Base-by-base conservation (phyloP, 2,888 invertebrate species). In the Stenichneumon culpator region DNA sequence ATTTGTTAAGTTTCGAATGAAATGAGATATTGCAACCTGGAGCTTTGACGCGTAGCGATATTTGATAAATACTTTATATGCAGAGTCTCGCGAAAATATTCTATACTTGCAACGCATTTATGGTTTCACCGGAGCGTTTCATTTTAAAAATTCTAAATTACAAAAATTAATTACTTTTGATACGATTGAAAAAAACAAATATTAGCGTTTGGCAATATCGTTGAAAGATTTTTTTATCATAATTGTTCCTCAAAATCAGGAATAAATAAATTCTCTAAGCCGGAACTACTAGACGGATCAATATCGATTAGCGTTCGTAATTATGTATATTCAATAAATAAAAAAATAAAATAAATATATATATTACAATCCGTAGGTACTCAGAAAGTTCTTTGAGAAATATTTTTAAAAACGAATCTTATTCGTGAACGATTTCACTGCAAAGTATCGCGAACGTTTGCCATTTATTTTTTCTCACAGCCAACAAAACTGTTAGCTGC, bases 401-500 rank as follows among this genome's bases (percentile, higher is more conserved):
- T 2, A 54, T 54, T 54, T 19, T 28, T 32, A 11, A 19, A 50
- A 68, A 57, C 39, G 19, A 2, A 7, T 36, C 9, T 9, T 22
- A 28, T 65, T 60, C 57, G 19, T 28, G 60, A 19, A 39, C 68
- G 36, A 83, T 32, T 50, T 54, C 9, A 19, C 52, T 54, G 7
- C 6, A 16, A 54, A n/a, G 52, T 54, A 19, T 54, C 19, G 9
- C 19, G 19, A 54, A 19, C 52, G 68, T 52, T n/a, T 60, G 22
- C 16, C 52, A 57, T 65, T 7, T 57, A 57, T 39, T 75, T 72
- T 70, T 69, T 39, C 52, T 39, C 57, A 68, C 70, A 54, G 6
- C 3, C 68, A 19, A 68, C 60, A 83, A 83, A 79, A 47, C 82
- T 79, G 72, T 83, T 78, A 68, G 47, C 44, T 36, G 7, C 36